phyloP scores from a whole-genome alignment of 2,113 vertebrate species.

The Mus pahari region DNA sequence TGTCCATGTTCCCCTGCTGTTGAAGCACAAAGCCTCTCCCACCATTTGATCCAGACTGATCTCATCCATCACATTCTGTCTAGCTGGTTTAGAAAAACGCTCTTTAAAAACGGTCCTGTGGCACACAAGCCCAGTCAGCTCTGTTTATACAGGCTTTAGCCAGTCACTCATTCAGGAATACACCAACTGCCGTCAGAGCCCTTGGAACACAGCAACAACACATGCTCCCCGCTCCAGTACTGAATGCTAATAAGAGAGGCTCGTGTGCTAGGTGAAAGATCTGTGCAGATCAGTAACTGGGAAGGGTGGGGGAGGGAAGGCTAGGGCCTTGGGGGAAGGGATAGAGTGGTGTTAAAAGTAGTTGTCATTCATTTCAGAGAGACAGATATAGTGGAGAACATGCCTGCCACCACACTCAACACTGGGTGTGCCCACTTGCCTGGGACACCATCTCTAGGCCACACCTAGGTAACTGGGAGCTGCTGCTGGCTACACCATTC shows the following conservation, averaged over 20 bases:
- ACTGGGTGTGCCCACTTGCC: slow-evolving; percentile 92
- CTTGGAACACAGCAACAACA: background rate
- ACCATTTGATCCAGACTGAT: background rate
- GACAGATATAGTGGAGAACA: slow-evolving; percentile 92
- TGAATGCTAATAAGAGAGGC: background rate
- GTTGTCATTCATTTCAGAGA: slow-evolving; percentile 90
- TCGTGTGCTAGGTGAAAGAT: background rate
- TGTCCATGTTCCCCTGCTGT: background rate
- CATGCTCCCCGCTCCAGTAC: background rate
- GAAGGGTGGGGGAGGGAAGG: background rate
- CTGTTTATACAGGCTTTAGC: background rate
- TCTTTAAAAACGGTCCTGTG: background rate
- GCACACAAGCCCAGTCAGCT: background rate
- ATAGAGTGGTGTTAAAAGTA: background rate
- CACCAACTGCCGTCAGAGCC: too few relatives aligned
- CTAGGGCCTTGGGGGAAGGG: too few relatives aligned
- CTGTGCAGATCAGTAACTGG: background rate
- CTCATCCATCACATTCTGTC: background rate
- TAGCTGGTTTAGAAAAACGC: background rate
- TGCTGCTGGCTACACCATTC: slow-evolving; percentile 95
- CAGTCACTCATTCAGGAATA: background rate
- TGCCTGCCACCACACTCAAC: slow-evolving; percentile 90
- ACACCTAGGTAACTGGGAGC: slow-evolving; percentile 93
- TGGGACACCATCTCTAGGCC: slow-evolving; percentile 95
- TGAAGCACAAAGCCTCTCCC: slow-evolving; percentile 16